Evolutionary conservation across 2,113 vertebrate genomes (phyloP).

Genomic region (Dascyllus trimaculatus): DNA sequence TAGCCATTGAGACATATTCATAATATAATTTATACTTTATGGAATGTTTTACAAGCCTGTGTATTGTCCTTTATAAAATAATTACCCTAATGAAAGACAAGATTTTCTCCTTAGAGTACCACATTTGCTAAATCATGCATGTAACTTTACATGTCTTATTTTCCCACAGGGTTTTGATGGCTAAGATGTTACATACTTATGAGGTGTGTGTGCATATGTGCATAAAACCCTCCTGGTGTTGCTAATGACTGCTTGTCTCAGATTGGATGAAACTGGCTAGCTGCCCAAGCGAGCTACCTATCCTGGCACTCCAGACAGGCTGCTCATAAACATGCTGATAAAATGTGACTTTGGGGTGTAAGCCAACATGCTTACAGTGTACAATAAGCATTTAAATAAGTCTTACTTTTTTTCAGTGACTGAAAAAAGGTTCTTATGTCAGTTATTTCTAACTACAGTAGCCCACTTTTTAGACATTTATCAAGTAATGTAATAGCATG

Average conservation of each 20-base stretch:
- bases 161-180: background rate
- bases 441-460: too few relatives aligned
- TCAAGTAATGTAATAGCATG: too few relatives aligned
- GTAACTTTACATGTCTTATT: background rate
- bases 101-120: background rate
- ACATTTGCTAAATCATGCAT: background rate
- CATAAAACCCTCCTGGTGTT: constrained; percentile 12
- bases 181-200: background rate
- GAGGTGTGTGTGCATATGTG: background rate
- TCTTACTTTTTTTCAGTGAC: background rate
- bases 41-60: background rate
- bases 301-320: constrained; percentile 4
- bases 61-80: background rate
- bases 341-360: constrained; percentile 12
- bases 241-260: constrained; percentile 31
- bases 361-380: constrained; percentile 14
- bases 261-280: constrained; percentile 26
- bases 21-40: background rate
- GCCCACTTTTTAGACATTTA: too few relatives aligned
- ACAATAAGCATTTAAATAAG: background rate
- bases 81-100: background rate
- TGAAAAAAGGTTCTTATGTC: background rate
- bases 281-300: constrained; percentile 18
- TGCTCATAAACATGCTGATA: constrained; percentile 39
- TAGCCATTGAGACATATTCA: too few relatives aligned